These are phyloP conservation scores for Heliothis virescens DNA, from an alignment of 1,140 invertebrate species.

Conservation along the genomic window DNA sequence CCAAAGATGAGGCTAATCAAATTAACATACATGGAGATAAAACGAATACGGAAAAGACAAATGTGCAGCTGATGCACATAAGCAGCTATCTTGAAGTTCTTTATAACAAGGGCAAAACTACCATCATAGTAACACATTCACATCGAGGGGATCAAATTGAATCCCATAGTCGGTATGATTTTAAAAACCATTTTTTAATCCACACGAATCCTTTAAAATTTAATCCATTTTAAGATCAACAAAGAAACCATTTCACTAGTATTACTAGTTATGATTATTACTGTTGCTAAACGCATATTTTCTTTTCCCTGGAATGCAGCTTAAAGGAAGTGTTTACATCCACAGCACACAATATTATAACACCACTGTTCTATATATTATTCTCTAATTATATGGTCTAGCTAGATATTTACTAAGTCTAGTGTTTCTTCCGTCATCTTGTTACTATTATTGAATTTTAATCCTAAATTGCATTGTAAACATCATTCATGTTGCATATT, in stretches of 20 bases:
- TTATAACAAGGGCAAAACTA: too few relatives aligned
- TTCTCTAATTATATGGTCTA: conserved; percentile 29
- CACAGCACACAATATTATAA: conserved; percentile 60
- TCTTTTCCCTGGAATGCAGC: conserved; percentile 80
- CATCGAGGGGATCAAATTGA: too few relatives aligned
- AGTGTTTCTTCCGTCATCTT: conserved; percentile 22
- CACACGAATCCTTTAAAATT: not conserved
- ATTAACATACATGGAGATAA: too few relatives aligned
- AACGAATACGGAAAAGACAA: too few relatives aligned
- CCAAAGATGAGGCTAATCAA: too few relatives aligned
- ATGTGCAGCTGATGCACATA: too few relatives aligned
- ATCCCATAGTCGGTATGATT: not conserved
- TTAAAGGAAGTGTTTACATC: conserved; percentile 75
- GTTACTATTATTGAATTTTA: conserved; percentile 18
- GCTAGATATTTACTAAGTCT: conserved; percentile 36
- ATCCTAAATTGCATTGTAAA: conserved; percentile 16
- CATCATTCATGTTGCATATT: conserved; percentile 4
- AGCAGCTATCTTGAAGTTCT: too few relatives aligned
- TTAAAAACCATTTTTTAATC: not conserved
- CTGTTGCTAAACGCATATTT: conserved; percentile 60
- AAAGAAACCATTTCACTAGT: conserved; percentile 16
- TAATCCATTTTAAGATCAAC: not conserved
- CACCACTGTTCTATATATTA: conserved; percentile 52
- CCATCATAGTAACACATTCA: too few relatives aligned
- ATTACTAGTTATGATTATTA: conserved; percentile 43